phyloP scores from a whole-genome alignment of 1,140 invertebrate species.

The Hestina assimilis region DNA sequence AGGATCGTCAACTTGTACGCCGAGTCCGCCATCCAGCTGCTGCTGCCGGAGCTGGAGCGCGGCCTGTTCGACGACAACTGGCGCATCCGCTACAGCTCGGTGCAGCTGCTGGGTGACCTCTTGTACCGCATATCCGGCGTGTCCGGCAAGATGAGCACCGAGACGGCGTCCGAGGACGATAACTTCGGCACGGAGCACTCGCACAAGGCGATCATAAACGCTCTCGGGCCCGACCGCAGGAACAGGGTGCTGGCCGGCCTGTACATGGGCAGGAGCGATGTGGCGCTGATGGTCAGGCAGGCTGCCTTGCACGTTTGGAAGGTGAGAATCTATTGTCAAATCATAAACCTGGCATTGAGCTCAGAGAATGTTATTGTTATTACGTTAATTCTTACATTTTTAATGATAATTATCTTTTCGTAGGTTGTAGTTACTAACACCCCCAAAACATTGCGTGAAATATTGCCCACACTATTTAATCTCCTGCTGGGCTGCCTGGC shows the following conservation, averaged over 20 bases:
- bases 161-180: constrained; percentile 98
- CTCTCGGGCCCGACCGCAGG: constrained; percentile 91
- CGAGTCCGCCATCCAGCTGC: constrained; percentile 94
- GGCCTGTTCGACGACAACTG: constrained; percentile 98
- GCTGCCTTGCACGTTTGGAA: constrained; percentile 99
- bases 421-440: constrained; percentile 96
- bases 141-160: constrained; percentile 99
- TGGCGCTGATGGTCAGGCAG: constrained; percentile 97
- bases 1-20: constrained; percentile 98
- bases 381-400: neutral
- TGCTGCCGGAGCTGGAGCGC: constrained; percentile 96
- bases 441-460: constrained; percentile 96
- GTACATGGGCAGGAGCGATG: constrained; percentile 98
- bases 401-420: neutral
- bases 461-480: constrained; percentile 95
- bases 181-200: constrained; percentile 99
- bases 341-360: neutral
- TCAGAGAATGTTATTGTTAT: neutral
- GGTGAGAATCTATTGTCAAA: constrained; percentile 60
- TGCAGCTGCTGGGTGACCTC: constrained; percentile 97
- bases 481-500: constrained; percentile 95
- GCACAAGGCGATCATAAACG: constrained; percentile 92
- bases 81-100: constrained; percentile 97
- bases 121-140: constrained; percentile 98
- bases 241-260: constrained; percentile 96